Evolutionary conservation across 2,113 vertebrate genomes (phyloP).

Genomic region (Murina feae): DNA sequence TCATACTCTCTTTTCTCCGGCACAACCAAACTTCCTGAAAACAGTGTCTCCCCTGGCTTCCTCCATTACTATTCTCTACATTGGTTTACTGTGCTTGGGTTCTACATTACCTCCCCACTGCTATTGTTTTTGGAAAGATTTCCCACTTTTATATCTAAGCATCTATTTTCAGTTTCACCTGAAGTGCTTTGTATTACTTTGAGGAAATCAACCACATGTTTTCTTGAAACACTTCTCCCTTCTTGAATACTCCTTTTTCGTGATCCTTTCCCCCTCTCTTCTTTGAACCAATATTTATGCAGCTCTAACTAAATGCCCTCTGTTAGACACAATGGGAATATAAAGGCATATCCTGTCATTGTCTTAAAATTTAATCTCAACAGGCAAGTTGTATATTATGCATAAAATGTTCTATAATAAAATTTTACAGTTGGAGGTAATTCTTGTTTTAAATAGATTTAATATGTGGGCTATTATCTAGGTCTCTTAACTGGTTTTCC

Average conservation of each 20-base stretch:
- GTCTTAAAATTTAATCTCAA: not conserved
- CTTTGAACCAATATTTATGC: not conserved
- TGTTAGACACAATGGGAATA: not conserved
- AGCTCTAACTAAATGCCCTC: not conserved
- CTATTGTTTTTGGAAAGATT: not conserved
- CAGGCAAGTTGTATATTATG: not conserved
- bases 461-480: not conserved
- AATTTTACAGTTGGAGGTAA: not conserved
- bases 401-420: not conserved
- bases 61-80: not conserved
- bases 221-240: not conserved
- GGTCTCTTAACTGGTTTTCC: not conserved
- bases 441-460: not conserved
- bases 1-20: not conserved
- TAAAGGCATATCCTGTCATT: not conserved
- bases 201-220: not conserved
- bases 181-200: conserved; percentile 17
- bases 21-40: not conserved
- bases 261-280: not conserved
- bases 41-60: not conserved
- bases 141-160: not conserved
- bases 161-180: not conserved
- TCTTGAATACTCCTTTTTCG: not conserved
- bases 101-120: not conserved
- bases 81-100: not conserved